A percentile compares a stretch with the other conserved stretches of the same genome.
These are phyloP conservation scores for Bombycilla garrulus DNA, from an alignment of 2,113 vertebrate species.

Conservation along the genomic window DNA sequence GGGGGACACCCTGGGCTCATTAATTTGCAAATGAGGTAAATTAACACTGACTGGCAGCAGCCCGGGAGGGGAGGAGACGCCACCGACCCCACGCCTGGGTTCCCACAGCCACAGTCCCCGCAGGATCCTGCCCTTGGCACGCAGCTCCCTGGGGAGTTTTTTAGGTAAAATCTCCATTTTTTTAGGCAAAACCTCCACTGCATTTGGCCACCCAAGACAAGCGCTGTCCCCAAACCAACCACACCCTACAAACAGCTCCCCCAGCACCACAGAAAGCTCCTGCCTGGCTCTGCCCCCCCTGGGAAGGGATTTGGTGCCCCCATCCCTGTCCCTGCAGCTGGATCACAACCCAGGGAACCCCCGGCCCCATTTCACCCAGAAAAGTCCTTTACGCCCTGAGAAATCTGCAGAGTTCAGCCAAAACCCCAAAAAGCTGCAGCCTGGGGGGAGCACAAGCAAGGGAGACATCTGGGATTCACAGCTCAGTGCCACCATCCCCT, in stretches of 20 bases:
- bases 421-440: not conserved
- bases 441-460: accelerated
- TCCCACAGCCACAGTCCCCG: accelerated
- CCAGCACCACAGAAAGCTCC: accelerated
- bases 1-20: not conserved
- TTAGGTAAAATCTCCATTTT: not conserved
- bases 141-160: accelerated
- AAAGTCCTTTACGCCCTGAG: not conserved
- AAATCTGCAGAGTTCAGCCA: not conserved
- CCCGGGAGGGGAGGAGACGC: not conserved
- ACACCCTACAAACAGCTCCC: accelerated
- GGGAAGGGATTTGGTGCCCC: not conserved
- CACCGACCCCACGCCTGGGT: accelerated
- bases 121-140: not conserved
- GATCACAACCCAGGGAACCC: not conserved
- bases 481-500: not conserved
- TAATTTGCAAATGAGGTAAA: not conserved
- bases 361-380: not conserved
- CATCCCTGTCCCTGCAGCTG: not conserved
- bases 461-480: not conserved
- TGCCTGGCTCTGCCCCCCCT: not conserved
- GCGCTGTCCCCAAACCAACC: too few relatives aligned
- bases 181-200: not conserved
- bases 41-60: accelerated
- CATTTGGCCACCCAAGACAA: accelerated